These are phyloP conservation scores for Heliconius sara DNA, from an alignment of 2,888 invertebrate genomes.

Conservation along the genomic window DNA sequence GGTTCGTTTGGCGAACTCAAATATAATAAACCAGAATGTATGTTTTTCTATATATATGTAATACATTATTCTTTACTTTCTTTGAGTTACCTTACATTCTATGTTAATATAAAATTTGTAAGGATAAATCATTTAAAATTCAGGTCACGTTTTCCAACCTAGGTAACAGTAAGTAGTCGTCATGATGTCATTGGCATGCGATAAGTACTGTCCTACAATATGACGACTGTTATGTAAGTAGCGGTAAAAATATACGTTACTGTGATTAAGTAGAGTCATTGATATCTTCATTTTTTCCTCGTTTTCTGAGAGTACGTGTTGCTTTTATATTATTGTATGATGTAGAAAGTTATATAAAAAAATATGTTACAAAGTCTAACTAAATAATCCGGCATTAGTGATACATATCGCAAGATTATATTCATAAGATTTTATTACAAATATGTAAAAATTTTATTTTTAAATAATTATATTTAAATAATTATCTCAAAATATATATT, in stretches of 20 bases:
- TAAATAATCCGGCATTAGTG: no score
- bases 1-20: constrained; percentile 16
- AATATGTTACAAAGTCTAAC: no score
- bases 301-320: not conserved
- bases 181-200: constrained; percentile 79
- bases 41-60: constrained; percentile 12
- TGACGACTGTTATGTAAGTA: constrained; percentile 62
- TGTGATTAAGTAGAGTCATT: constrained; percentile 28
- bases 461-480: no score
- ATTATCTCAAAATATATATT: no score
- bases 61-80: constrained; percentile 4
- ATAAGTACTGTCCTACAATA: constrained; percentile 67
- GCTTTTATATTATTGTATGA: not conserved
- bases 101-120: constrained; percentile 32
- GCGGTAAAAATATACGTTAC: constrained; percentile 48
- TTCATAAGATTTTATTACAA: no score
- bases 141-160: constrained; percentile 68
- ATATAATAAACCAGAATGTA: constrained; percentile 10
- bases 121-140: constrained; percentile 56
- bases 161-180: constrained; percentile 74
- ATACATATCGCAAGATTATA: no score
- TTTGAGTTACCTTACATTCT: constrained; percentile 28
- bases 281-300: not conserved
- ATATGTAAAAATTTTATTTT: no score
- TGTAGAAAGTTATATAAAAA: not conserved